These are phyloP conservation scores for Parnassius mnemosyne DNA, from an alignment of 2,888 invertebrate species.

Conservation along the genomic window DNA sequence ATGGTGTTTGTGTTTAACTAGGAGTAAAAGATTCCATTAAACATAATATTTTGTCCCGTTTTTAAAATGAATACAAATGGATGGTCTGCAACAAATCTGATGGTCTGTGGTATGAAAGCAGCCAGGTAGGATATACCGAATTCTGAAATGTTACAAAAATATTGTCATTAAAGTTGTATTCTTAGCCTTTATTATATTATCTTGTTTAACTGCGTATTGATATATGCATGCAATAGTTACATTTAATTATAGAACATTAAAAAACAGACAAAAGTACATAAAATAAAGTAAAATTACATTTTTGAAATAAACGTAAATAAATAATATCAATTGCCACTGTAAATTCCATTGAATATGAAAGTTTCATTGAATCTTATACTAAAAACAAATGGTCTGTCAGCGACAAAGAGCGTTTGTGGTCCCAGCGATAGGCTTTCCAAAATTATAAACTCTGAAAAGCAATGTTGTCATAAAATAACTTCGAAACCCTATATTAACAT, in stretches of 20 bases:
- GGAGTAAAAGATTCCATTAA: slow-evolving; percentile 44
- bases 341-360: slow-evolving; percentile 34
- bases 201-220: neutral
- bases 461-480: neutral
- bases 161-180: slow-evolving; percentile 1
- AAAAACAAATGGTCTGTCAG: slow-evolving; percentile 35
- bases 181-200: neutral
- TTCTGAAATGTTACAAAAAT: slow-evolving; percentile 29
- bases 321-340: slow-evolving; percentile 10
- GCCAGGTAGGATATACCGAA: slow-evolving; percentile 35
- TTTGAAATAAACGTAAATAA: too few relatives aligned
- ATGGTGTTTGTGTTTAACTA: slow-evolving; percentile 33
- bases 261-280: too few relatives aligned
- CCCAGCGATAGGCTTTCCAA: slow-evolving; percentile 4
- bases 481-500: neutral
- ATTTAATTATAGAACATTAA: too few relatives aligned
- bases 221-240: too few relatives aligned
- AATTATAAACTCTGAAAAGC: slow-evolving; percentile 16
- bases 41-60: slow-evolving; percentile 36
- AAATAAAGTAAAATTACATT: too few relatives aligned
- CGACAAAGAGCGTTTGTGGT: slow-evolving; percentile 23
- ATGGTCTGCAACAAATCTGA: slow-evolving; percentile 45
- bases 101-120: slow-evolving; percentile 25
- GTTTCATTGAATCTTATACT: slow-evolving; percentile 29
- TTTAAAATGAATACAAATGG: slow-evolving; percentile 48